phyloP scores from a whole-genome alignment of 2,797 vertebrate genomes.

The Semotilus atromaculatus region DNA sequence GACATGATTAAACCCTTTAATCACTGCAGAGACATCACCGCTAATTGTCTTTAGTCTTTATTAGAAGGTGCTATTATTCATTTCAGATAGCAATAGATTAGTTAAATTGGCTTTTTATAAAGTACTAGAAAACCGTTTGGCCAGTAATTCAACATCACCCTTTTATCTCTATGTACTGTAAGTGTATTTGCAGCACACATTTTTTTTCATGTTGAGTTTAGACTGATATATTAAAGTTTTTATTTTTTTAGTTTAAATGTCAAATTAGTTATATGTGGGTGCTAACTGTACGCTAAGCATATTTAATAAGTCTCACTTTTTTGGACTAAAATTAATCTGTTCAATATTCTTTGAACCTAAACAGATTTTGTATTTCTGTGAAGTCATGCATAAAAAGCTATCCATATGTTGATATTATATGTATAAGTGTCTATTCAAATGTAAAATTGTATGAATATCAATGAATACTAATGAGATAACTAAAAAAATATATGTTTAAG shows the following conservation, averaged over 20 bases:
- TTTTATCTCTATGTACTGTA: not conserved
- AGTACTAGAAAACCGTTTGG: not conserved
- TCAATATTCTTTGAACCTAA: not conserved
- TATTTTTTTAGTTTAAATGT: not conserved
- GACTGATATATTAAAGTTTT: not conserved
- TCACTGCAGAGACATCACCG: slow-evolving; percentile 1
- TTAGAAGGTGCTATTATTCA: not conserved
- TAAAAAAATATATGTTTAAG: not conserved
- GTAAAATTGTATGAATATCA: not conserved
- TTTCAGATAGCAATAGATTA: slow-evolving; percentile 9
- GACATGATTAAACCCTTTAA: slow-evolving; percentile 12
- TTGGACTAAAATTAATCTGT: not conserved
- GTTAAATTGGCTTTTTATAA: slow-evolving; percentile 16
- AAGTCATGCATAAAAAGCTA: not conserved
- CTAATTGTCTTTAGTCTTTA: slow-evolving; percentile 2
- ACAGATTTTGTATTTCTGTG: not conserved
- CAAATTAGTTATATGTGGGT: not conserved
- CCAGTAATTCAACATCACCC: not conserved
- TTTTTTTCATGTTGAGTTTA: not conserved
- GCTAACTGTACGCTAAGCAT: not conserved
- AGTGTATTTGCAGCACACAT: not conserved
- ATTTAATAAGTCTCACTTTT: not conserved
- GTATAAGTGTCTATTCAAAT: not conserved
- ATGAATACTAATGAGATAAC: not conserved
- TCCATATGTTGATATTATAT: not conserved